A percentile compares a stretch with the other conserved stretches of the same genome.
These are phyloP conservation scores for Danaus chrysippus DNA, from an alignment of 2,888 invertebrate genomes.

Conservation along the genomic window DNA sequence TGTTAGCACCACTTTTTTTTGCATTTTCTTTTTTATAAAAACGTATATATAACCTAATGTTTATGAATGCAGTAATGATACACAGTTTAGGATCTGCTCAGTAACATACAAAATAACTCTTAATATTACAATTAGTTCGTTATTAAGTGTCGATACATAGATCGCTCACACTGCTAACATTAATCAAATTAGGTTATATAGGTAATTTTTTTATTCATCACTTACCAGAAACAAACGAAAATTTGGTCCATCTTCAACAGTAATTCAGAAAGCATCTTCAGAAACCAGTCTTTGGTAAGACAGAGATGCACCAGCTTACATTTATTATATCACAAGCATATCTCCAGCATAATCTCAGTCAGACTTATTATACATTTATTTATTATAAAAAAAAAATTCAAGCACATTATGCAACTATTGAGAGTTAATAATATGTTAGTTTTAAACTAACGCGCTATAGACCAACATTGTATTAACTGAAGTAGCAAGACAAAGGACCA, in stretches of 20 bases:
- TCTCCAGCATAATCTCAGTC: constrained; percentile 40
- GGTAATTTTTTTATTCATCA: constrained; percentile 9
- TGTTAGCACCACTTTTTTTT: constrained; percentile 77
- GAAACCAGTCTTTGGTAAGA: constrained; percentile 76
- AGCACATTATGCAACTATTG: constrained; percentile 27
- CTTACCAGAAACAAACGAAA: constrained; percentile 41
- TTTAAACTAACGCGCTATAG: constrained; percentile 18
- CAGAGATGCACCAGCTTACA: constrained; percentile 69
- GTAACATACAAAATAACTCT: constrained; percentile 48
- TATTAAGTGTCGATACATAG: constrained; percentile 43
- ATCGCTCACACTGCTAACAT: constrained; percentile 56
- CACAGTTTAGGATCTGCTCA: constrained; percentile 65
- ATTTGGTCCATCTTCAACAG: constrained; percentile 74
- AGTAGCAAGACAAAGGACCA: constrained; percentile 55
- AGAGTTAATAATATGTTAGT: constrained; percentile 20
- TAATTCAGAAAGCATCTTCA: constrained; percentile 38
- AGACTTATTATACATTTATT: constrained; percentile 29
- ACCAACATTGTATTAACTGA: constrained; percentile 33
- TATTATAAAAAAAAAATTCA: constrained; percentile 15
- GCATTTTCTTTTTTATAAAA: constrained; percentile 55
- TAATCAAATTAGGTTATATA: constrained; percentile 35
- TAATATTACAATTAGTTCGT: constrained; percentile 48
- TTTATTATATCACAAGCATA: constrained; percentile 76
- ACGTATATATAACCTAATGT: constrained; percentile 69
- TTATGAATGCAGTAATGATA: constrained; percentile 65